These are phyloP conservation scores for Dinoponera quadriceps DNA, from an alignment of 1,140 invertebrate genomes.

Conservation along the genomic window DNA sequence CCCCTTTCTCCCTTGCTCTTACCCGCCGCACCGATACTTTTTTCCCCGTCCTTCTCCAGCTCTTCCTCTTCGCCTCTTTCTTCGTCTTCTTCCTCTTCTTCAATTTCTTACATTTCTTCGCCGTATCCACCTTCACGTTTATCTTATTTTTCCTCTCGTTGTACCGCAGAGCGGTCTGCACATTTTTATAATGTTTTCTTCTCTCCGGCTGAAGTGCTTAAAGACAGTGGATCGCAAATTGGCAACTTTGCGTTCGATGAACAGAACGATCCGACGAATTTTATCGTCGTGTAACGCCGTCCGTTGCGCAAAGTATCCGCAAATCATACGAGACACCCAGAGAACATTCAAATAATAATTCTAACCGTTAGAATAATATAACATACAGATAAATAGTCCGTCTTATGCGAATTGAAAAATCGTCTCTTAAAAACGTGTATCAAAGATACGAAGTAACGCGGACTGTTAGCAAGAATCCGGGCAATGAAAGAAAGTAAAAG, in stretches of 20 bases:
- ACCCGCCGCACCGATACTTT: background rate
- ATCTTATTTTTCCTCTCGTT: conserved; percentile 43
- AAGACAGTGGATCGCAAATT: background rate
- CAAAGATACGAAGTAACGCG: too few species aligned
- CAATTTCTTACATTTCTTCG: conserved; percentile 61
- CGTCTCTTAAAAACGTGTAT: background rate
- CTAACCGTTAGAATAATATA: background rate
- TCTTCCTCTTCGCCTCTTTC: conserved; percentile 47
- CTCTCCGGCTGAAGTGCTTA: conserved; percentile 28
- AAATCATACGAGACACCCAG: background rate
- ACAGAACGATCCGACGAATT: background rate
- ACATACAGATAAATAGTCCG: background rate
- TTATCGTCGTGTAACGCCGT: background rate
- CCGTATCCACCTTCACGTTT: conserved; percentile 52
- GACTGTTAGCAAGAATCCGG: too few species aligned
- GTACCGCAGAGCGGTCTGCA: conserved; percentile 39
- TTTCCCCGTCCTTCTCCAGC: conserved; percentile 2
- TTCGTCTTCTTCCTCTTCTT: conserved; percentile 64
- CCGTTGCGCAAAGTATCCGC: background rate
- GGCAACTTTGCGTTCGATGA: background rate
- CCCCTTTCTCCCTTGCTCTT: background rate
- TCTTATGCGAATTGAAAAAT: background rate
- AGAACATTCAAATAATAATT: background rate
- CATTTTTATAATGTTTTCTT: conserved; percentile 40
- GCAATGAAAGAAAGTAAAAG: too few species aligned